Evolutionary conservation across 2,888 invertebrate species (phyloP).

Genomic region (Hyalella azteca): DNA sequence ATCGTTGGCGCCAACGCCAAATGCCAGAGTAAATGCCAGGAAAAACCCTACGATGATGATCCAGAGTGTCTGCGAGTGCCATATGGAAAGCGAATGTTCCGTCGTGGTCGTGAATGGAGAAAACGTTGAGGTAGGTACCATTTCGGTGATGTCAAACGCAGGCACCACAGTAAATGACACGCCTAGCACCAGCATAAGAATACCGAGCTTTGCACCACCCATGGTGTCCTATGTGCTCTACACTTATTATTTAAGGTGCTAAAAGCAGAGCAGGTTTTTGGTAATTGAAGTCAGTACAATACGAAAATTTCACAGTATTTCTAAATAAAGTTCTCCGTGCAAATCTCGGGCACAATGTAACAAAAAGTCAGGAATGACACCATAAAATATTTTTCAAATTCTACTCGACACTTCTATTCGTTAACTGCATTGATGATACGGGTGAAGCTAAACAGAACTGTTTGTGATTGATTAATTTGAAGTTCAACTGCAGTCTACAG

Average conservation of each 20-base stretch:
- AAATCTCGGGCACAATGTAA: background rate
- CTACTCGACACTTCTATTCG: too few relatives aligned
- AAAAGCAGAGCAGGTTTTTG: background rate
- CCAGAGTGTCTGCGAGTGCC: conserved; percentile 62
- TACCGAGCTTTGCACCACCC: background rate
- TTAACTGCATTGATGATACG: too few relatives aligned
- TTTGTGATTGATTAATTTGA: too few relatives aligned
- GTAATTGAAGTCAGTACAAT: background rate
- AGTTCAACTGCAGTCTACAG: too few relatives aligned
- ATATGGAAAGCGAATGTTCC: conserved; percentile 43
- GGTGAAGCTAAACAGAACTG: too few relatives aligned
- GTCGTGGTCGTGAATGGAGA: conserved; percentile 40
- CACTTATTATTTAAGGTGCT: background rate
- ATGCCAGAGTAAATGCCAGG: conserved; percentile 68
- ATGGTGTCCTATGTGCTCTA: background rate
- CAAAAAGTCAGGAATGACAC: background rate
- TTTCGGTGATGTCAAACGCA: background rate
- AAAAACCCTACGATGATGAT: conserved; percentile 67
- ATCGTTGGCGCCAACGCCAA: conserved; percentile 71
- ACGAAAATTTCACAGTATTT: background rate
- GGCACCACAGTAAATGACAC: background rate
- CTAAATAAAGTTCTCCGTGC: background rate
- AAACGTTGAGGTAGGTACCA: conserved; percentile 1
- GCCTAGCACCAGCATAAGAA: background rate
- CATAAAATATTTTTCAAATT: too few relatives aligned